Base-by-base conservation (phyloP, 23 tunicate genomes). In the Phallusia fumigata region DNA sequence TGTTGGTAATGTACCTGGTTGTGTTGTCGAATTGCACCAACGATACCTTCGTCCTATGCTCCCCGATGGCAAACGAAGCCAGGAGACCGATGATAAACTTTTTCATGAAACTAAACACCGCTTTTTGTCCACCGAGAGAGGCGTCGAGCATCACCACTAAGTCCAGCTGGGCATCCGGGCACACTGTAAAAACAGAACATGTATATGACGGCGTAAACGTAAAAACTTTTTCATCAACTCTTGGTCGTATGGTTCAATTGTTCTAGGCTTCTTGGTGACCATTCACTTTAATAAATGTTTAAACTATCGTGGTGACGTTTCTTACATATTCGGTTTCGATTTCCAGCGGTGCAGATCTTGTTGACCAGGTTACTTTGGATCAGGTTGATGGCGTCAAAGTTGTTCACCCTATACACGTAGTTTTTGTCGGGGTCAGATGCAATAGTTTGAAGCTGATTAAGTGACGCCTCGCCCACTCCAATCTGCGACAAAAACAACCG, bases 401-500 rank as follows among this genome's bases (percentile, higher is more conserved):
- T 78, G 50, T 78, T 77, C 24, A 88, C 89, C 28, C 79, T 83
- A 44, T 83, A 86, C 49, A 86, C 79, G 72, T 91, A 84, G 26
- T 88, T 86, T 22, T 50, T 26, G 78, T 76, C 87, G 18, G 96
- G 96, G 30, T 91, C 87, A 15, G 96, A 86, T 35, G 96, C 96
- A 0, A 91, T 82, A 19, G 24, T 83, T 83, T 83, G 75, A 19
- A 91, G 65, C 31, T 92, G 79, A 12, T 47, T 52, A 19, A 75
- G 65, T n/a, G 83, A 76, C 12, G 86, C 91, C n/a, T 92, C 97
- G 0, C 85, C 97, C 0, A 92, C 97, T 5, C 97, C 97, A 36
- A 92, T 79, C 97, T 92, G 33, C 33, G 32, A 40, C 69, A 58
- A 8, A 24, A 58, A 58, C 69, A 6, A 6, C 15, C 13, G 69